These are phyloP conservation scores for Sipunculus nudus DNA, from an alignment of 2,888 invertebrate genomes.

Conservation along the genomic window DNA sequence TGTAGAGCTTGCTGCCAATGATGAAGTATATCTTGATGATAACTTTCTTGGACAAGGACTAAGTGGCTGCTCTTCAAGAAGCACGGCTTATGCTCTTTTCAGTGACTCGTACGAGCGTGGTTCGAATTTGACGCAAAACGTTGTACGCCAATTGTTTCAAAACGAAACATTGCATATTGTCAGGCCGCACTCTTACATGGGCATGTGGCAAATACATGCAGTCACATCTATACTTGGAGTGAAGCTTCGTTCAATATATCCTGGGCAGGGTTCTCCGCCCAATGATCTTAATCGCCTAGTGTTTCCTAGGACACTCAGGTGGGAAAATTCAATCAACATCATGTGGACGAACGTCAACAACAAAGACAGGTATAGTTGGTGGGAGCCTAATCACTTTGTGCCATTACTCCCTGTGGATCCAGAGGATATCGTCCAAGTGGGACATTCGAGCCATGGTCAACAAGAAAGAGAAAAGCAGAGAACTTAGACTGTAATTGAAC, in stretches of 20 bases:
- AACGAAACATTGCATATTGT: neutral
- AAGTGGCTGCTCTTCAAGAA: neutral
- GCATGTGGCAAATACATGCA: conserved; percentile 10
- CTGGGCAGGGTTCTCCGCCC: neutral
- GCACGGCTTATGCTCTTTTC: neutral
- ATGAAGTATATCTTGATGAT: neutral
- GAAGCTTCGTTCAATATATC: neutral
- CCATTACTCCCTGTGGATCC: neutral
- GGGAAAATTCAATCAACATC: neutral
- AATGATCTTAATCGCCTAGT: neutral
- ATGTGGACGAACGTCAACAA: conserved; percentile 1
- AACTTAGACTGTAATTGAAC: too few species aligned
- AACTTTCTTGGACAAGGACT: neutral
- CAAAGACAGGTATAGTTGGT: neutral
- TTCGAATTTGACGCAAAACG: neutral
- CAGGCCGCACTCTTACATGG: neutral
- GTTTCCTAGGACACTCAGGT: neutral
- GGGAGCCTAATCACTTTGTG: conserved; percentile 5
- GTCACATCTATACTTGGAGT: neutral
- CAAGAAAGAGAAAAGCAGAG: too few species aligned
- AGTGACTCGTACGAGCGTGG: neutral
- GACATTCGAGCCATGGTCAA: too few species aligned
- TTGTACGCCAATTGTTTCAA: neutral
- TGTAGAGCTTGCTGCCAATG: neutral
- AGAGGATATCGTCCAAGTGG: too few species aligned